These are phyloP conservation scores for Romanogobio albipinnatus DNA, from an alignment of 2,113 vertebrate species.

Conservation along the genomic window DNA sequence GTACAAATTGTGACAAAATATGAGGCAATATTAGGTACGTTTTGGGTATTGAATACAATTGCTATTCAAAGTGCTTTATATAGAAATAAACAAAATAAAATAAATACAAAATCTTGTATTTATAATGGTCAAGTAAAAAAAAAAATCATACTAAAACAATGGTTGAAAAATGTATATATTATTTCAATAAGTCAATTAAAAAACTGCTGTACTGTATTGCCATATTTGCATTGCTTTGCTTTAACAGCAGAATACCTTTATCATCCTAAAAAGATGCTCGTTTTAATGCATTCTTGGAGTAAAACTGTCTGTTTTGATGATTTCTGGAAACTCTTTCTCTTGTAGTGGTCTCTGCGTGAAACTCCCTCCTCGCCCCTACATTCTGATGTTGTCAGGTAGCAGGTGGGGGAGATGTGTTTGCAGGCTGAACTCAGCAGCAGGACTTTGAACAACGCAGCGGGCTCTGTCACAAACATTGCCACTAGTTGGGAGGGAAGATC, in stretches of 20 bases:
- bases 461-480: constrained; percentile 33
- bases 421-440: constrained; percentile 26
- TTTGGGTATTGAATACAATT: background rate
- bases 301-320: background rate
- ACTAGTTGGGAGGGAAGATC: constrained; percentile 33
- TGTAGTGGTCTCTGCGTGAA: constrained; percentile 4
- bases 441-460: constrained; percentile 33
- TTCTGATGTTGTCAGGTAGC: constrained; percentile 29
- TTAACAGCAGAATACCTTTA: background rate
- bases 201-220: background rate
- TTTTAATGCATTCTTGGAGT: background rate
- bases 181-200: no score
- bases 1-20: background rate
- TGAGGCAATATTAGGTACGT: background rate
- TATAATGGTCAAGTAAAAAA: no score
- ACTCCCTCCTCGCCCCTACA: background rate
- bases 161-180: no score
- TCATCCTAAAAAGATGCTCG: background rate
- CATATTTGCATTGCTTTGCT: background rate
- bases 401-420: constrained; percentile 23
- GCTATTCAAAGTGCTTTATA: no score
- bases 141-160: no score
- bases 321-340: background rate
- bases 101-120: no score
- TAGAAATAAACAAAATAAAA: no score